phyloP scores from a whole-genome alignment of 2,888 invertebrate species.

The Protophormia terraenovae region DNA sequence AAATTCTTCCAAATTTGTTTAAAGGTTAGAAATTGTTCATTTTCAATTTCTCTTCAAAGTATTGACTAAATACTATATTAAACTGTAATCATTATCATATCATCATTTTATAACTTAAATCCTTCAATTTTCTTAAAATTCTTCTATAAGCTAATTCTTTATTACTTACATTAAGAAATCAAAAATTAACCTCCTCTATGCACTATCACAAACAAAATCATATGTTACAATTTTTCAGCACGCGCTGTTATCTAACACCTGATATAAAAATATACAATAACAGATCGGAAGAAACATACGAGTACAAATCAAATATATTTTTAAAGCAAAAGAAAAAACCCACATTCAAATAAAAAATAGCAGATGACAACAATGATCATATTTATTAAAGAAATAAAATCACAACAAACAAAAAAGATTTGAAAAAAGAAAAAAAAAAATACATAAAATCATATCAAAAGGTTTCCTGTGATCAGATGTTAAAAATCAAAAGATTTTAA shows the following conservation, averaged over 20 bases:
- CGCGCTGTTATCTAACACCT: constrained; percentile 64
- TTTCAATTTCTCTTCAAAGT: no score
- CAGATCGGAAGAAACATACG: constrained; percentile 23
- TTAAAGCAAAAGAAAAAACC: not conserved
- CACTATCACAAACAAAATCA: constrained; percentile 1
- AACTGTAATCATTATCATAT: no score
- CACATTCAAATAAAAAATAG: not conserved
- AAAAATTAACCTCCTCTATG: no score
- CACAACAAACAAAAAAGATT: constrained; percentile 50
- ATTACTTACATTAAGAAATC: no score
- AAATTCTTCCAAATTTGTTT: no score
- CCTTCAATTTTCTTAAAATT: no score
- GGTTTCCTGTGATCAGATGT: constrained; percentile 70
- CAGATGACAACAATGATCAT: constrained; percentile 64
- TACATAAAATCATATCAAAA: constrained; percentile 14
- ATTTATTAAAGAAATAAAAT: constrained; percentile 41
- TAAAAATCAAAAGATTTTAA: constrained; percentile 62
- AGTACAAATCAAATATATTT: not conserved
- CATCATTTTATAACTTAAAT: no score
- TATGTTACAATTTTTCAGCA: constrained; percentile 53
- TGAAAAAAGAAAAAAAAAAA: not conserved
- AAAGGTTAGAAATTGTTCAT: no score
- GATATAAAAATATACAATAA: constrained; percentile 34
- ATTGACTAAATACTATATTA: no score
- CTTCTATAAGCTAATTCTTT: no score